Evolutionary conservation across 2,113 vertebrate genomes (phyloP), one percentile per base, ranked within the genome.

Genomic region (Tapirus terrestris): DNA sequence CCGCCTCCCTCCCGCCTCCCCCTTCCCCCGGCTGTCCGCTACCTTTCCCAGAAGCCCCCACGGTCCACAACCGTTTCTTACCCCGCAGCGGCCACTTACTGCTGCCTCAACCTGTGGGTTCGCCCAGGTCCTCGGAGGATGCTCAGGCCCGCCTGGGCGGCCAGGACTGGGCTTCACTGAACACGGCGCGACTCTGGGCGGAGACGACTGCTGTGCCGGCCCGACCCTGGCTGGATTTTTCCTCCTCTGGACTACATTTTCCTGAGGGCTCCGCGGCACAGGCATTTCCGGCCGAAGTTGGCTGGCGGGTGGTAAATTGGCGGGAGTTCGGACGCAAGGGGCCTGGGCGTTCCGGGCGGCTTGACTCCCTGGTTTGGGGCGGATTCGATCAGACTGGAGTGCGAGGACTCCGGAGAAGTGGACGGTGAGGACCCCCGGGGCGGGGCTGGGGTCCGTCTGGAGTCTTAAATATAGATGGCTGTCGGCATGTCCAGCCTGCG

Each of bases 371-470:
- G 14, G 7, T 11, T 25, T n/a, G 84, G 5, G 33, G 70, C 5
- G 6, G 9, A 5, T 53, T 75, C 3, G 2, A 12, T 21, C 14
- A 14, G 17, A 13, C 29, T 6, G 4, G 10, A 36, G 12, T 3
- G 45, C 17, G 0, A 29, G 53, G 75, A 14, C 23, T 2, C 29
- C 12, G 33, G 65, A 60, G 29, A 61, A 73, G 48, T 11, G 23
- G 36, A 29, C 25, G 2, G 43, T 61, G 58, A 75, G 53, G 91
- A 6, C 33, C 12, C 36, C 60, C 4, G 14, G 18, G 33, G 18
- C 8, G 5, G 36, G 63, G 45, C 39, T 43, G 23, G 27, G 80
- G 11, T 82, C 61, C 33, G 4, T 29, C 16, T 16, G 48, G 16
- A 60, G 21, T 61, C n/a, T 65, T 20, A 6, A n/a, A 6, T 6